Base-by-base conservation (phyloP, 2,797 vertebrate genomes). In the Melanitta fusca region DNA sequence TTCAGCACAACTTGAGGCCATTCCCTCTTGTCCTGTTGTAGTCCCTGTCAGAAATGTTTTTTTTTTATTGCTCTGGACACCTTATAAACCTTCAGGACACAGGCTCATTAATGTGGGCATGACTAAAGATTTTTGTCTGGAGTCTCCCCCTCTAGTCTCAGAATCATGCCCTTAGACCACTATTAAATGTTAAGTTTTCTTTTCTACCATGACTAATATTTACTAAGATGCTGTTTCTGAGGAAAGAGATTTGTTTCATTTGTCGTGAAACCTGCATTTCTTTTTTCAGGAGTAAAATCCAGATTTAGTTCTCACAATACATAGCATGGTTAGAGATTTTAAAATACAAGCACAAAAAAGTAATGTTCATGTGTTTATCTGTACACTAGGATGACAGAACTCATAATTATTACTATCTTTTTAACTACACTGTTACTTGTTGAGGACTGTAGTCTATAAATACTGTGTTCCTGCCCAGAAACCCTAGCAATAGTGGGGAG, bases 21-120 rank as follows among this genome's bases (percentile, higher is more conserved):
- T 49, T 49, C 24, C 24, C 24, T 49, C 49, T 49, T 49, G 13
- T 24, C 47, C 45, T 21, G 21, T 47, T 47, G 45, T 47, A 47
- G 20, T 47, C 45, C 45, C 47, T 49, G 47, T 25, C 5, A 21
- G 27, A 62, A 65, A 43, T 22, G 6, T 43, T 43, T 43, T 27
- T 75, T 13, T 57, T 45, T 74, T 69, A 22, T 49, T 79, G 41
- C 36, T 54, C 51, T 2, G 13, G 51, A 74, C 28, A 41, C 3
- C 66, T 62, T 62, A 45, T 14, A 80, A 80, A 70, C 18, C 19
- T 34, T 13, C 34, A 72, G 13, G 51, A 66, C 22, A 66, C 81
- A 69, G 28, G 32, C 3, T 69, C 5, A 49, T 54, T 56, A 73
- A 41, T 1, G 5, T 0, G 4, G 45, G 10, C 34, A 27, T 8